A percentile compares a stretch with the other conserved stretches of the same genome.
Evolutionary conservation across 2,888 invertebrate genomes (phyloP).

Genomic region (Cosmia trapezina): DNA sequence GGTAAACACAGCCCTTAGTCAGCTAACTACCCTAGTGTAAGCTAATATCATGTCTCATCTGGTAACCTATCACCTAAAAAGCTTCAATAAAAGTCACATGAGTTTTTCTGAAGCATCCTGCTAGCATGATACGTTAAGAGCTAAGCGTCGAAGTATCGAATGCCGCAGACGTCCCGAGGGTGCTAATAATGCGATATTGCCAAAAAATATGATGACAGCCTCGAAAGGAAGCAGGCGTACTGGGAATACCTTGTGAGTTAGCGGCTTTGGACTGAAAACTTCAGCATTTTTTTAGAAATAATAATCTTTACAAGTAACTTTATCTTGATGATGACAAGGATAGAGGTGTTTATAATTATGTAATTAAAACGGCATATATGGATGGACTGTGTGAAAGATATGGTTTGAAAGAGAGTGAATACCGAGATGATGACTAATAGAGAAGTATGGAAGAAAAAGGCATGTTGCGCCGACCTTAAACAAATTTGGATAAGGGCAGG

Average conservation of each 20-base stretch:
- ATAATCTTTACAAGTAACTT: background rate
- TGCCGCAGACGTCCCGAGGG: slow-evolving; percentile 62
- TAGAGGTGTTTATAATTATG: background rate
- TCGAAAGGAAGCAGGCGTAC: slow-evolving; percentile 55
- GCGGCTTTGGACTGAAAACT: background rate
- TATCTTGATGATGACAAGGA: background rate
- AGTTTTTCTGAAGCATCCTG: slow-evolving; percentile 59
- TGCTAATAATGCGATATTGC: slow-evolving; percentile 68
- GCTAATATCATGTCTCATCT: background rate
- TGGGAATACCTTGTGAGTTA: slow-evolving; percentile 66
- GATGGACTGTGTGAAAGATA: too few species aligned
- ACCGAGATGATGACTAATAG: too few species aligned
- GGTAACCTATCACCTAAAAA: background rate
- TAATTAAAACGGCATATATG: background rate
- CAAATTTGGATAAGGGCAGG: too few species aligned
- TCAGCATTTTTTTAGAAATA: background rate
- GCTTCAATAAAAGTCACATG: slow-evolving; percentile 44
- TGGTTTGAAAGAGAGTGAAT: too few species aligned
- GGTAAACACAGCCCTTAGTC: too few species aligned
- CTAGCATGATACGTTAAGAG: slow-evolving; percentile 66
- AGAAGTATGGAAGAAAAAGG: too few species aligned
- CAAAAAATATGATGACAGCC: slow-evolving; percentile 71
- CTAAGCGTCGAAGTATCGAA: slow-evolving; percentile 64
- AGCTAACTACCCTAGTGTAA: too few species aligned
- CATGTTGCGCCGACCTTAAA: too few species aligned